These are phyloP conservation scores for Coptotermes formosanus DNA, from an alignment of 1,140 invertebrate species.

Conservation along the genomic window DNA sequence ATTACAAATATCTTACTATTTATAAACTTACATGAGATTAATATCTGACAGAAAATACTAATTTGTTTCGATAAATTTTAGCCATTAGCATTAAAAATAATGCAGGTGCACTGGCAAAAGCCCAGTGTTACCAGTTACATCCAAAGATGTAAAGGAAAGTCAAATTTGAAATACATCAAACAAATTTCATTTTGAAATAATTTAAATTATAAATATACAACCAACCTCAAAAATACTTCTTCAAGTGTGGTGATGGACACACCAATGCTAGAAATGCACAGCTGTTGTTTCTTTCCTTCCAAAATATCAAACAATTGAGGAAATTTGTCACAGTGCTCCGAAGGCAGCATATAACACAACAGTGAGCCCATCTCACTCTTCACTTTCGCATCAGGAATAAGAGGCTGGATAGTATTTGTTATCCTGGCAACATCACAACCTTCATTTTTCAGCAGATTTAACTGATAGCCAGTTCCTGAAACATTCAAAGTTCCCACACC, in stretches of 20 bases:
- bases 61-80: too few relatives aligned
- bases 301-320: constrained; percentile 62
- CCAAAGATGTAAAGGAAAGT: too few relatives aligned
- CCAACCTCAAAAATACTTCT: constrained; percentile 82
- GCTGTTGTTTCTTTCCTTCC: constrained; percentile 55
- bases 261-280: constrained; percentile 73
- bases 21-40: too few relatives aligned
- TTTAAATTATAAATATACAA: neutral
- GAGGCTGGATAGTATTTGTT: constrained; percentile 47
- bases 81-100: too few relatives aligned
- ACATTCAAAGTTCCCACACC: neutral
- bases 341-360: constrained; percentile 48
- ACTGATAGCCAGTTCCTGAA: constrained; percentile 56
- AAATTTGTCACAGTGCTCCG: constrained; percentile 50
- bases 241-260: constrained; percentile 81
- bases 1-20: too few relatives aligned
- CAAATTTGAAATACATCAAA: too few relatives aligned
- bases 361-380: constrained; percentile 51
- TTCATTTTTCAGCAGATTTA: constrained; percentile 47
- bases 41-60: too few relatives aligned
- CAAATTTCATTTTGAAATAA: too few relatives aligned
- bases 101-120: too few relatives aligned
- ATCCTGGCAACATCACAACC: constrained; percentile 47
- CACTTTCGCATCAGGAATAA: constrained; percentile 50
- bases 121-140: too few relatives aligned